Percentiles rank a stretch among this genome's conserved stretches.
Evolutionary conservation across 2,888 invertebrate species (phyloP).

Genomic region (Himalopsyche japonica): DNA sequence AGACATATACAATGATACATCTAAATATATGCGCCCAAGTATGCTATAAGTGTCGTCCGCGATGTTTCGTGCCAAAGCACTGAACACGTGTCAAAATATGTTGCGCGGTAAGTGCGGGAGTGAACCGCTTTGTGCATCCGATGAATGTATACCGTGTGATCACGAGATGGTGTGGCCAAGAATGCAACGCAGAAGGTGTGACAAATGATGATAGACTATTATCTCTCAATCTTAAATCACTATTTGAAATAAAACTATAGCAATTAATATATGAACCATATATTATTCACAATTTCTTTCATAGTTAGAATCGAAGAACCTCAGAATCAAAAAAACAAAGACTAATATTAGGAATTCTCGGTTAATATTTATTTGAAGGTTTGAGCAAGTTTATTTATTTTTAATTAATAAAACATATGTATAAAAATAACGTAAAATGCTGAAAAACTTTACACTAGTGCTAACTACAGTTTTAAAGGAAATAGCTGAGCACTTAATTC

Average conservation of each 20-base stretch:
- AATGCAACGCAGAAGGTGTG: background rate
- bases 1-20: background rate
- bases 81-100: constrained; percentile 10
- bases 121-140: background rate
- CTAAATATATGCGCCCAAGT: background rate
- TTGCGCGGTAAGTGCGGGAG: background rate
- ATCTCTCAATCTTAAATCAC: background rate
- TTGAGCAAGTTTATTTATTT: no score
- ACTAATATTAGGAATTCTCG: no score
- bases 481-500: background rate
- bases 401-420: no score
- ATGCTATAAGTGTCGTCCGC: background rate
- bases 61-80: constrained; percentile 1
- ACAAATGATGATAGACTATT: background rate
- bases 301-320: no score
- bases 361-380: no score
- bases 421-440: no score
- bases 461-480: no score
- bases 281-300: no score
- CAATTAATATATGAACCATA: no score
- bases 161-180: background rate
- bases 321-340: no score
- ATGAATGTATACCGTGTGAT: background rate
- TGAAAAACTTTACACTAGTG: no score
- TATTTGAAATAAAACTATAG: no score